These are phyloP conservation scores for Parambassis ranga DNA, from an alignment of 2,797 vertebrate species.

Conservation along the genomic window DNA sequence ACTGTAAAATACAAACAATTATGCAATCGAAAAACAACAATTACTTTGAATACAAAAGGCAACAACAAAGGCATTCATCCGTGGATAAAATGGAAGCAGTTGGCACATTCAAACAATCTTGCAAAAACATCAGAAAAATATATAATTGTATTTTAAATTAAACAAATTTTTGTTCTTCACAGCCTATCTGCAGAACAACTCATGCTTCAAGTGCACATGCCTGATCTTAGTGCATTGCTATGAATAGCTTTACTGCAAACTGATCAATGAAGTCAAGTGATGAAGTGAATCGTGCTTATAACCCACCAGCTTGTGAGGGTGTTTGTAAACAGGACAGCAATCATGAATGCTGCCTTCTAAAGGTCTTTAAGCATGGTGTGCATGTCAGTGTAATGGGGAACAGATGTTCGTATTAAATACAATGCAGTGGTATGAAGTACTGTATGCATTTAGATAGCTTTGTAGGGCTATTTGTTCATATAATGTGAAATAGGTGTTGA, in stretches of 20 bases:
- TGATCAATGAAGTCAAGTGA: not conserved
- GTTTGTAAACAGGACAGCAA: conserved; percentile 16
- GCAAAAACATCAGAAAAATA: not conserved
- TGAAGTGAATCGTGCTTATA: conserved; percentile 35
- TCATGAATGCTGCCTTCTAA: conserved; percentile 12
- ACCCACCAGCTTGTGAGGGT: conserved; percentile 25
- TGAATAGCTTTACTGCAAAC: conserved; percentile 16
- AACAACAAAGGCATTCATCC: conserved; percentile 13
- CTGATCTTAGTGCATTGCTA: not conserved
- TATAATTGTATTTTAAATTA: conserved; percentile 11
- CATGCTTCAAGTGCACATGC: not conserved
- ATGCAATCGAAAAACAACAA: conserved; percentile 18
- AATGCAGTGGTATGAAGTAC: not conserved
- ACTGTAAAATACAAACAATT: conserved; percentile 15
- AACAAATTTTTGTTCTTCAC: conserved; percentile 25
- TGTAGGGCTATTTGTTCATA: not conserved
- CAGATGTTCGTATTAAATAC: conserved; percentile 1
- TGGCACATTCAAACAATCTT: not conserved
- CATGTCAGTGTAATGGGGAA: conserved; percentile 11
- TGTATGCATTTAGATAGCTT: not conserved
- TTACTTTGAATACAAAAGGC: conserved; percentile 5
- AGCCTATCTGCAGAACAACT: conserved; percentile 10
- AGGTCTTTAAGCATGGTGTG: not conserved
- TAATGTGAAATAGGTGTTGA: not conserved
- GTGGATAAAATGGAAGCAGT: conserved; percentile 14